Conservation (phyloP, 2,797 vertebrate genomes). For the Channallabes apus region DNA sequence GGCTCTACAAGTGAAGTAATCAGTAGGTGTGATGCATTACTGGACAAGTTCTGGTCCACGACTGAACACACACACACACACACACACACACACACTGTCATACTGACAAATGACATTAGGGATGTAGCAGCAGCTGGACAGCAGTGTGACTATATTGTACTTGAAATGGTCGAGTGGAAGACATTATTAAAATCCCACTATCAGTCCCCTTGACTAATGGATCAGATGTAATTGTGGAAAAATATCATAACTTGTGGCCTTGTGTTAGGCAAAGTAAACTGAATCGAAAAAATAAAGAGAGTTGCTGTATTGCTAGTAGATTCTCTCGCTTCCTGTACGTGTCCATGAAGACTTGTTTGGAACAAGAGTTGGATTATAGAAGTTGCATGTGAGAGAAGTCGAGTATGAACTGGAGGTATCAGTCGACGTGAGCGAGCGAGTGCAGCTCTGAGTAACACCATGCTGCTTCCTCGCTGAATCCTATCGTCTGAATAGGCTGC, state of each 20-base stretch:
- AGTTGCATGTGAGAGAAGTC: neutral
- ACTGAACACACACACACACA: neutral
- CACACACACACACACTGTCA: neutral
- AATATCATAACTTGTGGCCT: neutral
- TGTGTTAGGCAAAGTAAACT: neutral
- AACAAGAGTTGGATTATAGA: too few species aligned
- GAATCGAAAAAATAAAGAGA: neutral
- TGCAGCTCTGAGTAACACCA: neutral
- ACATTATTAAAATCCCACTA: neutral
- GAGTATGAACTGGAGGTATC: neutral
- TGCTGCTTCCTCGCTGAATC: neutral
- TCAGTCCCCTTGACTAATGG: neutral
- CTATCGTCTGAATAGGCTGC: neutral
- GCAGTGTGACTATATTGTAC: neutral
- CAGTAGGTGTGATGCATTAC: constrained; percentile 16
- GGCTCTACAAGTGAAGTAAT: neutral
- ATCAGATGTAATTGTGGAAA: neutral
- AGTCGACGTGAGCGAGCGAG: neutral
- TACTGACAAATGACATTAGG: neutral
- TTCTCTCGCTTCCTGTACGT: neutral
- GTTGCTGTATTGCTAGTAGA: neutral
- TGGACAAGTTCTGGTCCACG: neutral
- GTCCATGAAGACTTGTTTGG: neutral
- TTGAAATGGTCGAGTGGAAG: neutral
- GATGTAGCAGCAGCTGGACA: neutral